phyloP scores from a whole-genome alignment of 1,140 invertebrate species.

The Potamilus streckersoni region DNA sequence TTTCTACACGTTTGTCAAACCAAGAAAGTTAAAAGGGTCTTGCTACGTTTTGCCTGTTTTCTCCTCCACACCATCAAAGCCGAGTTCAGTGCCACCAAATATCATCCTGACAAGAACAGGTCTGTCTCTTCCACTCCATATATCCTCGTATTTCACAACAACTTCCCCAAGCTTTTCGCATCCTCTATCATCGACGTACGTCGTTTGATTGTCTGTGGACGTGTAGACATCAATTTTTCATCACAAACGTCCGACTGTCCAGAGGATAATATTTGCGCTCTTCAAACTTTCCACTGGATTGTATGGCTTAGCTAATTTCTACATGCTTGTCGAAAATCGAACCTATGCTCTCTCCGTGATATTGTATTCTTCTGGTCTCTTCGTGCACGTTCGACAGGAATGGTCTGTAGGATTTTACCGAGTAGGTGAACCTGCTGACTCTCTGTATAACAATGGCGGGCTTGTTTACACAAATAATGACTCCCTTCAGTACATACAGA shows the following conservation, averaged over 20 bases:
- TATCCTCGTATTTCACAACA: constrained; percentile 11
- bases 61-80: constrained; percentile 8
- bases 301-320: constrained; percentile 10
- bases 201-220: constrained; percentile 8
- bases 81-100: constrained; percentile 22
- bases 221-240: constrained; percentile 19
- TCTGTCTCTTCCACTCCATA: not conserved
- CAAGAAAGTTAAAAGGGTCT: constrained; percentile 15
- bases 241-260: constrained; percentile 1
- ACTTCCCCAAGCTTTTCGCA: constrained; percentile 14
- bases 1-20: too few species aligned
- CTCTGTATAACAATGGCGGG: constrained; percentile 18
- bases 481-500: constrained; percentile 22
- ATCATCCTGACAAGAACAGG: constrained; percentile 18
- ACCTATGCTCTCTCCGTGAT: constrained; percentile 13
- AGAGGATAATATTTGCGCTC: constrained; percentile 10
- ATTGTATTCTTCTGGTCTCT: constrained; percentile 8
- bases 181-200: constrained; percentile 11
- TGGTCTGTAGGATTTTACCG: constrained; percentile 9
- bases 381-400: constrained; percentile 15
- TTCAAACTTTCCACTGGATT: constrained; percentile 3
- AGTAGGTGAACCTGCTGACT: constrained; percentile 21
- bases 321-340: constrained; percentile 20
- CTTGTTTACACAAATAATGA: constrained; percentile 22
- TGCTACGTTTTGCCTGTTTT: constrained; percentile 12